phyloP scores from a whole-genome alignment of 2,888 invertebrate species.

The Mimachlamys varia region DNA sequence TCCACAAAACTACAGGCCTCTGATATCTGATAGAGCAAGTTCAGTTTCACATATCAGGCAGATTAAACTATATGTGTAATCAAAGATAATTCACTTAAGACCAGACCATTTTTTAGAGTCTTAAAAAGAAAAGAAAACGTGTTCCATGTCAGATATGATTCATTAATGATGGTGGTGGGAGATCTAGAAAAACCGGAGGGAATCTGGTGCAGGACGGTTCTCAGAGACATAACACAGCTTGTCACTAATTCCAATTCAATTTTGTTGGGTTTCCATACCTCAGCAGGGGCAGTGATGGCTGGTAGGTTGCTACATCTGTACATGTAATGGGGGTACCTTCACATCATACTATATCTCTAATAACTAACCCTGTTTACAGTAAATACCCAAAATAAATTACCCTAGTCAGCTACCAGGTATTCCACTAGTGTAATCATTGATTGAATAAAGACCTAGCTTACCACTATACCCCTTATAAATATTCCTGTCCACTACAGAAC shows the following conservation, averaged over 20 bases:
- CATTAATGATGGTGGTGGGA: neutral
- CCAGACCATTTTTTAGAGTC: neutral
- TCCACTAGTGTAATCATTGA: too few relatives aligned
- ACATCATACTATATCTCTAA: neutral
- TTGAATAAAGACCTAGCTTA: too few relatives aligned
- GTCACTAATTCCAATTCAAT: neutral
- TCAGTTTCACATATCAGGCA: neutral
- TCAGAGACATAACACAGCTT: neutral
- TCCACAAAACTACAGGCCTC: too few relatives aligned
- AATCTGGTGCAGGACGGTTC: neutral
- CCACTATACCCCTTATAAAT: too few relatives aligned
- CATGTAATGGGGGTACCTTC: neutral
- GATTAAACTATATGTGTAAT: neutral
- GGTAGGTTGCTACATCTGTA: neutral
- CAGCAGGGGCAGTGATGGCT: neutral
- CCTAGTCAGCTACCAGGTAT: too few relatives aligned
- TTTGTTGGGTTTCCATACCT: neutral
- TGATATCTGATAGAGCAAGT: too few relatives aligned
- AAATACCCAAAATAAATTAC: too few relatives aligned
- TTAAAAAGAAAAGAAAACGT: neutral
- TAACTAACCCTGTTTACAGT: neutral
- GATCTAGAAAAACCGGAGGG: neutral
- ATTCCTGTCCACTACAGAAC: too few relatives aligned
- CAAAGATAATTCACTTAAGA: neutral
- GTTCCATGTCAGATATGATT: neutral